These are phyloP conservation scores for Eudasyphora cyanicolor DNA, from an alignment of 2,888 invertebrate species.

Conservation along the genomic window DNA sequence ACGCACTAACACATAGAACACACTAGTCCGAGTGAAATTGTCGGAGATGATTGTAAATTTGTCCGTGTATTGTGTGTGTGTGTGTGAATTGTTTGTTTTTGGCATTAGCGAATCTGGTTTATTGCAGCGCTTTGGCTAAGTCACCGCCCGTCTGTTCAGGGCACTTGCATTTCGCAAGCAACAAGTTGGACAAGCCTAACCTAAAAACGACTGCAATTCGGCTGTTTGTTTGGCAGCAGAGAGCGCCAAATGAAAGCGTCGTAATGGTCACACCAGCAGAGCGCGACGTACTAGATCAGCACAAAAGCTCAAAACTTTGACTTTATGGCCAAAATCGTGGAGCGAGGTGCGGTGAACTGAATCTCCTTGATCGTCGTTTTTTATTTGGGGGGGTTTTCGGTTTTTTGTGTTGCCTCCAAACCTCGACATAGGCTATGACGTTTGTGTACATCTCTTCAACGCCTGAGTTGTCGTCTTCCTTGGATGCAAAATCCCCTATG, in stretches of 20 bases:
- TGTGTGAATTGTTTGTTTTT: constrained; percentile 53
- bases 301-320: neutral
- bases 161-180: constrained; percentile 20
- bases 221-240: constrained; percentile 4
- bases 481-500: constrained; percentile 22
- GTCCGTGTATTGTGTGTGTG: constrained; percentile 15
- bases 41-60: constrained; percentile 39
- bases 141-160: constrained; percentile 30
- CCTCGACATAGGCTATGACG: constrained; percentile 55
- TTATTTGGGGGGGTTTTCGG: constrained; percentile 19
- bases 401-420: neutral
- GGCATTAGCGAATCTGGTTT: constrained; percentile 64
- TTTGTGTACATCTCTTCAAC: constrained; percentile 51
- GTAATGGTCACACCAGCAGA: neutral
- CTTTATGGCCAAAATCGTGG: neutral
- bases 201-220: constrained; percentile 11
- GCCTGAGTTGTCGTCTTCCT: neutral
- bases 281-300: neutral
- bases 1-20: constrained; percentile 33
- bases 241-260: neutral
- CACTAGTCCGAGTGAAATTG: constrained; percentile 54
- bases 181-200: constrained; percentile 23
- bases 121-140: constrained; percentile 60
- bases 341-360: constrained; percentile 57
- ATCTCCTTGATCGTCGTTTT: constrained; percentile 51